Evolutionary conservation across 2,888 invertebrate species (phyloP).

Genomic region (Zonitis immaculata): DNA sequence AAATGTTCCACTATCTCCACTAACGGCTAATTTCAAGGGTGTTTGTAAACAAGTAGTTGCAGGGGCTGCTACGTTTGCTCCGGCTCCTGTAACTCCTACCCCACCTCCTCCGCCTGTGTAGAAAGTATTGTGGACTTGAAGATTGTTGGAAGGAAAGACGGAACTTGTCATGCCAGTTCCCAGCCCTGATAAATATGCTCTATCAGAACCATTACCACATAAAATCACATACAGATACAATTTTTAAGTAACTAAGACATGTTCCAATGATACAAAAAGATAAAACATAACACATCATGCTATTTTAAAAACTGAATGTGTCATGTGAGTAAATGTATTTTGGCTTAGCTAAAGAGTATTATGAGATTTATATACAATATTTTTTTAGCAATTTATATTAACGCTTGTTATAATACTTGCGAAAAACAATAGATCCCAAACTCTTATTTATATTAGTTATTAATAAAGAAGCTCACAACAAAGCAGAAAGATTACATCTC

Average conservation of each 20-base stretch:
- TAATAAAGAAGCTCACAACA: constrained; percentile 13
- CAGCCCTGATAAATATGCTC: constrained; percentile 42
- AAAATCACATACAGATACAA: constrained; percentile 7
- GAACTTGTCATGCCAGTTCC: constrained; percentile 47
- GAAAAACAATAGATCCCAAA: background rate
- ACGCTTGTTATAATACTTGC: background rate
- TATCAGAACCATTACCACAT: constrained; percentile 27
- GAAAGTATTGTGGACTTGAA: constrained; percentile 50
- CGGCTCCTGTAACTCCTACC: background rate
- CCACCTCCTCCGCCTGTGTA: constrained; percentile 35
- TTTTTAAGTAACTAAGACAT: too few relatives aligned
- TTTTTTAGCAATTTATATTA: background rate
- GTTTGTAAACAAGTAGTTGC: constrained; percentile 36
- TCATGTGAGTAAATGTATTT: background rate
- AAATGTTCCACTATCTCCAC: constrained; percentile 22
- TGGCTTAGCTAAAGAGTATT: background rate
- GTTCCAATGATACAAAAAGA: background rate
- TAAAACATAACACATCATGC: background rate
- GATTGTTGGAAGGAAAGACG: constrained; percentile 43
- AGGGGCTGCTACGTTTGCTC: constrained; percentile 4
- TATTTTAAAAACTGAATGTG: background rate
- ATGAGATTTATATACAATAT: background rate
- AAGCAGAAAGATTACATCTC: constrained; percentile 19
- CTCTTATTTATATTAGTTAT: background rate
- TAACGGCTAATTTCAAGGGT: constrained; percentile 36